A percentile compares a stretch with the other conserved stretches of the same genome.
Conservation (phyloP, 2,113 vertebrate species). For the Oreochromis spilurus region DNA sequence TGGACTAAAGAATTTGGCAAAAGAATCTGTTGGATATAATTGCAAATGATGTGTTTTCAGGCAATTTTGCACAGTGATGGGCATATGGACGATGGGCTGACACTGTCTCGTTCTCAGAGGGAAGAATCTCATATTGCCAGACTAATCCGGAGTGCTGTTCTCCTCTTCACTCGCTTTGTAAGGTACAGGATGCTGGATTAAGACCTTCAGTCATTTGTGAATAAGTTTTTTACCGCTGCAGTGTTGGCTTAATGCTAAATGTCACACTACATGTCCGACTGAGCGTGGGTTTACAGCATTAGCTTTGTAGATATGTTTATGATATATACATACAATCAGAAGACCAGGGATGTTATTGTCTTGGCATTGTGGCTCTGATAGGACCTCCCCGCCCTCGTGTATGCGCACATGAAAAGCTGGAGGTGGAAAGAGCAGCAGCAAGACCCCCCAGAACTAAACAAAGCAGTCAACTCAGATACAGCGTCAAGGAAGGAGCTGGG, state of each 20-base stretch:
- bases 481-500: not conserved
- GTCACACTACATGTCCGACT: not conserved
- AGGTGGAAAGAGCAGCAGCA: not conserved
- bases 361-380: not conserved
- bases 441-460: not conserved
- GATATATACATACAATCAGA: not conserved
- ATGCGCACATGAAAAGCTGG: not conserved
- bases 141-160: slow-evolving; percentile 84
- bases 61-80: slow-evolving; percentile 93
- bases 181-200: slow-evolving; percentile 70
- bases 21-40: not conserved
- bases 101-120: slow-evolving; percentile 86
- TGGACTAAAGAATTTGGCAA: not conserved
- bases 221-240: not conserved
- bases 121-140: slow-evolving; percentile 88
- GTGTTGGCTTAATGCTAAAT: not conserved
- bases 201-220: not conserved
- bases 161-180: slow-evolving; percentile 86
- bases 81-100: slow-evolving; percentile 95
- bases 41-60: slow-evolving; percentile 55
- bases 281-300: not conserved
- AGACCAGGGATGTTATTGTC: not conserved
- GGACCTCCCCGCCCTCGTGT: not conserved
- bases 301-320: not conserved
- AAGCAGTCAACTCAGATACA: not conserved